phyloP scores from a whole-genome alignment of 1,140 invertebrate species.

The Hylaeus volcanicus region DNA sequence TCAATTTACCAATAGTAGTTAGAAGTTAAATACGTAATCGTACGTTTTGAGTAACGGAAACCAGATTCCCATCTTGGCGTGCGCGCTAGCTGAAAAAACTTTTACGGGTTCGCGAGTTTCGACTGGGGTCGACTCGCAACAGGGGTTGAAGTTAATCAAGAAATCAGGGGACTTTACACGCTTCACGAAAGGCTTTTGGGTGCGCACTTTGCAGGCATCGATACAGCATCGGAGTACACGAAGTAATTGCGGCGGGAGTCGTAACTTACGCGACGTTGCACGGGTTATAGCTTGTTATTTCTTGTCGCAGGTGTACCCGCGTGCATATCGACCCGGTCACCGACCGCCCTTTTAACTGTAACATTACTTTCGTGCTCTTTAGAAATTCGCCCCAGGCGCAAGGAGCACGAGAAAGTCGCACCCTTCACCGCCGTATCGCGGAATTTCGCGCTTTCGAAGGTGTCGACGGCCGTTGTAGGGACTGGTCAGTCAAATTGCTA shows the following conservation, averaged over 20 bases:
- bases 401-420: background rate
- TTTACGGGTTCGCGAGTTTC: background rate
- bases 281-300: slow-evolving; percentile 32
- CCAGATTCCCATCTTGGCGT: too few species aligned
- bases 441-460: background rate
- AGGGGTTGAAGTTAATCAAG: slow-evolving; percentile 8
- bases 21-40: too few species aligned
- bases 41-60: too few species aligned
- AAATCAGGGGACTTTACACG: slow-evolving; percentile 4
- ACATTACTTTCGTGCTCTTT: slow-evolving; percentile 25
- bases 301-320: background rate
- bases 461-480: background rate
- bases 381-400: background rate
- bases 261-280: slow-evolving; percentile 19
- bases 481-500: too few species aligned
- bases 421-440: slow-evolving; percentile 2
- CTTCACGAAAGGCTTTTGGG: background rate
- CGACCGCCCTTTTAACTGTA: slow-evolving; percentile 23
- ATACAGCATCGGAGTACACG: slow-evolving; percentile 7
- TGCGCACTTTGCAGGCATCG: slow-evolving; percentile 1
- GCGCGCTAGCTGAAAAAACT: background rate
- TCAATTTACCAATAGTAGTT: too few species aligned
- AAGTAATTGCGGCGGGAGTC: slow-evolving; percentile 12
- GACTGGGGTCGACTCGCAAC: too few species aligned
- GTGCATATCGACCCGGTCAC: slow-evolving; percentile 17